Base-by-base conservation (phyloP, 2,888 invertebrate genomes). In the Euzophera pinguis region DNA sequence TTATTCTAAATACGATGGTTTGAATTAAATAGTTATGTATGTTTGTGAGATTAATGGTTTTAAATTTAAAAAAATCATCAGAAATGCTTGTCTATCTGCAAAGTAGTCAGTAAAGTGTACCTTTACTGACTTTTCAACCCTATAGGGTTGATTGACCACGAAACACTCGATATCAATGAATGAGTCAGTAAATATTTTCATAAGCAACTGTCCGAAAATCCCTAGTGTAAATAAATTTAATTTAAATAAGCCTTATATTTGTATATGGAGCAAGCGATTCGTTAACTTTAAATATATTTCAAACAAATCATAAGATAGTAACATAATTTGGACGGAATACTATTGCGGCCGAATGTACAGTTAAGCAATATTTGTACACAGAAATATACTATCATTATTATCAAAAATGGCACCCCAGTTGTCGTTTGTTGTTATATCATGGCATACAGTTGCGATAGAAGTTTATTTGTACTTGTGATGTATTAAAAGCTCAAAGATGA, bases 271-370 rank as follows among this genome's bases (percentile, higher is more conserved):
- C 47, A 57, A 55, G 50, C 49, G 14, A 55, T 55, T 53, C 54
- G 54, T 58, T n/a, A n/a, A n/a, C n/a, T n/a, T 60, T 57, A 59
- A 48, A 57, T 56, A 57, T 60, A 60, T 57, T 62, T 61, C 54
- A 56, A 62, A 65, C 32, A 58, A 55, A 53, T 53, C 55, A 52
- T 50, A 49, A 10, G 57, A 63, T 55, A 74, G 67, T 80, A 79
- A 82, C 69, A 68, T 71, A 77, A 80, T 71, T 68, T 81, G 84
- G 84, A 84, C 84, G 84, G 85, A 84, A 71, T 81, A 67, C 64
- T 71, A 76, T 78, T 75, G 62, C 63, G 58, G 62, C 64, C 51
- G 54, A 65, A 61, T 67, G 3, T 43, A 22, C 7, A 35, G 17
- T 17, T 43, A 43, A 39, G 16, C 39, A 27, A 45, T 51, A 43